Conservation (phyloP, 1,140 invertebrate genomes). For the Daktulosphaira vitifoliae region DNA sequence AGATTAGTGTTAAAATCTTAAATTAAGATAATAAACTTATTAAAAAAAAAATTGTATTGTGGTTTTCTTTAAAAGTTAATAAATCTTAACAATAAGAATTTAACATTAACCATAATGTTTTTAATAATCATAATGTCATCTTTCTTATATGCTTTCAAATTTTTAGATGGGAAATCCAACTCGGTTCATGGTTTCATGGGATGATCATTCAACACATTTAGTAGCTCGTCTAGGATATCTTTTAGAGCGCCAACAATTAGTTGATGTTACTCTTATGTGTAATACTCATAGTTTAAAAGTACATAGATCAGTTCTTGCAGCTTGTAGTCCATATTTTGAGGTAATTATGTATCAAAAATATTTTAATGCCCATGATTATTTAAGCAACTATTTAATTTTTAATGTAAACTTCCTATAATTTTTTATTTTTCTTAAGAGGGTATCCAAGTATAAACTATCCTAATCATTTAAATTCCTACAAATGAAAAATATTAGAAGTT, state of each 20-base stretch:
- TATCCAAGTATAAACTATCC: no score
- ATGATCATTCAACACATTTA: slow-evolving; percentile 48
- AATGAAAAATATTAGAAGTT: no score
- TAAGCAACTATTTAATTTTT: slow-evolving; percentile 39
- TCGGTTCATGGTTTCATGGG: slow-evolving; percentile 47
- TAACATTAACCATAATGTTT: no score
- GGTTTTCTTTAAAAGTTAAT: no score
- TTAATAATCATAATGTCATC: no score
- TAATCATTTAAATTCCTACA: no score
- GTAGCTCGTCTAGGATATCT: slow-evolving; percentile 50
- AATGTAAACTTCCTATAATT: no score
- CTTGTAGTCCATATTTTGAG: slow-evolving; percentile 56
- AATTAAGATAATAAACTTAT: no score
- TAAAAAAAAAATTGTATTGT: no score
- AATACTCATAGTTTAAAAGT: slow-evolving; percentile 51
- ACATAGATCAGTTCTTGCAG: slow-evolving; percentile 52
- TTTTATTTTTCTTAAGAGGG: no score
- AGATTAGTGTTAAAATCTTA: no score
- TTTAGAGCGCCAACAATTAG: slow-evolving; percentile 49
- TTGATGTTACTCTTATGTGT: slow-evolving; percentile 53
- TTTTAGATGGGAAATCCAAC: slow-evolving; percentile 39
- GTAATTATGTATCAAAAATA: slow-evolving; percentile 40
- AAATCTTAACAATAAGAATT: no score
- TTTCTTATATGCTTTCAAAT: background rate
- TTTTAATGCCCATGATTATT: slow-evolving; percentile 38